A percentile compares a stretch with the other conserved stretches of the same genome.
phyloP scores from a whole-genome alignment of 2,113 vertebrate species.

The Ariopsis seemanni region DNA sequence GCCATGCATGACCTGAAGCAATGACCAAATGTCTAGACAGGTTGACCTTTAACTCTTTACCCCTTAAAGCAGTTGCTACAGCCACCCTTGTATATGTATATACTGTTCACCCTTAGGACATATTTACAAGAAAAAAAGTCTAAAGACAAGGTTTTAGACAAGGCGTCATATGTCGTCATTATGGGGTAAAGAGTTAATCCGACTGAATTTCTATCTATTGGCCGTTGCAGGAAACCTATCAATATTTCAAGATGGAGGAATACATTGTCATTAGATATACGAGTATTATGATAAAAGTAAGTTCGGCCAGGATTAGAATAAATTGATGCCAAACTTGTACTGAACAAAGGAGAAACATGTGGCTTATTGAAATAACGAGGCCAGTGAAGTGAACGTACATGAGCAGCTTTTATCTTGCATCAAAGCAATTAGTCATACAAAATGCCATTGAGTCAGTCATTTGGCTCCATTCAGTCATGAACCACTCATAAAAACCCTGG shows the following conservation, averaged over 20 bases:
- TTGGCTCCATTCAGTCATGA: conserved; percentile 26
- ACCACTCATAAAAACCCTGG: conserved; percentile 5
- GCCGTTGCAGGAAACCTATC: background rate
- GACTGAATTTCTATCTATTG: no score
- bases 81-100: no score
- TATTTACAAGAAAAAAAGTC: no score
- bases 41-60: no score
- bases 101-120: no score
- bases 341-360: conserved; percentile 1
- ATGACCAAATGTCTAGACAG: conserved; percentile 3
- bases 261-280: background rate
- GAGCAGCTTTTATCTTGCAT: conserved; percentile 23
- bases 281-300: background rate
- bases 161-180: no score
- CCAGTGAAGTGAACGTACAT: background rate
- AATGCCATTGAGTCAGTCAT: conserved; percentile 12
- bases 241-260: background rate
- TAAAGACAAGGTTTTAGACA: no score
- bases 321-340: conserved; percentile 2
- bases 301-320: background rate
- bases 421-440: conserved; percentile 35
- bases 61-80: no score
- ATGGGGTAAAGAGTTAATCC: no score
- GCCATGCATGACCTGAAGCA: background rate
- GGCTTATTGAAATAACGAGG: background rate